Base-by-base conservation (phyloP, 64 coral and sea anemone species). In the Montipora capricornis region DNA sequence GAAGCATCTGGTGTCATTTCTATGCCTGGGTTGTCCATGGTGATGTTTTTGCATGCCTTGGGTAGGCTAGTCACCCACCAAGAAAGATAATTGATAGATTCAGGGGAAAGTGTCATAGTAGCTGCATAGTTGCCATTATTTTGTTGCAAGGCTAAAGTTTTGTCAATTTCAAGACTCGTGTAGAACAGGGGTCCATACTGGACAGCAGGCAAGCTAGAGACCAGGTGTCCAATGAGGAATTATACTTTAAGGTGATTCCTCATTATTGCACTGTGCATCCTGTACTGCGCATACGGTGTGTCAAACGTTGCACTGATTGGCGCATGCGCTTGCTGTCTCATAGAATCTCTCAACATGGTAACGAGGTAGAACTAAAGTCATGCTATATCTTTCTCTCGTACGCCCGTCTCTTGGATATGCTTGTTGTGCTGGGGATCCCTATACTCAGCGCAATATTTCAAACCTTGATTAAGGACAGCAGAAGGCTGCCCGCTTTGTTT, bases 271-370 rank as follows among this genome's bases (percentile, higher is more conserved):
- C n/a, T n/a, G n/a, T n/a, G n/a, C n/a, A n/a, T n/a, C n/a, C n/a
- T n/a, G n/a, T n/a, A n/a, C n/a, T n/a, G n/a, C n/a, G n/a, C n/a
- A n/a, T n/a, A n/a, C n/a, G n/a, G n/a, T n/a, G n/a, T n/a, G n/a
- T n/a, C 74, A 76, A 76, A 76, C 74, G 29, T 76, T 76, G 74
- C 74, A 76, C 86, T 88, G 86, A 88, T 88, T 88, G 86, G 86
- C 86, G 68, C 86, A 88, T 88, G 86, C 86, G 68, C 86, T 88
- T 88, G 86, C 86, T 88, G 76, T 88, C 86, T 88, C 68, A 88
- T 88, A 69, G n/a, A 88, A 88, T 88, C 68, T 75, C 85, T 88
- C 48, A 80, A 17, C 77, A 80, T 80, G 74, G 74, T 76, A 76
- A 76, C 74, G 44, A 76, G 74, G 74, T 88, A 87, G 62, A 67